Evolutionary conservation across 2,113 vertebrate species (phyloP).

Genomic region (Pogonocichla stellata): DNA sequence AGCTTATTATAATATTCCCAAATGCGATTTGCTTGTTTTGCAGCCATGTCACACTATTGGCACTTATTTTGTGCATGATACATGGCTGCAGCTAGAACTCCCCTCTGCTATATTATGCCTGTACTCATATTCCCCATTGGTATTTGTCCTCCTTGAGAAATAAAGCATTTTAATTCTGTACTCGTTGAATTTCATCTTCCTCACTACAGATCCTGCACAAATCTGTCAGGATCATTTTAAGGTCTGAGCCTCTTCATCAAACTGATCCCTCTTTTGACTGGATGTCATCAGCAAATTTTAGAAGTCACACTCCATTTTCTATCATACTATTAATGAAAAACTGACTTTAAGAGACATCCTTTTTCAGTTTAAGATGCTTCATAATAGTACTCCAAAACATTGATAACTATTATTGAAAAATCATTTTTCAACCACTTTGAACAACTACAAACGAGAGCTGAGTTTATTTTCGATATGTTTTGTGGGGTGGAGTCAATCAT

Average conservation of each 20-base stretch:
- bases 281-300: neutral
- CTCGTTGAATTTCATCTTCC: neutral
- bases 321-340: neutral
- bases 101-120: neutral
- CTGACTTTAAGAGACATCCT: fast-evolving
- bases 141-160: neutral
- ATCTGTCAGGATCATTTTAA: neutral
- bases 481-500: neutral
- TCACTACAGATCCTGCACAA: neutral
- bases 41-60: neutral
- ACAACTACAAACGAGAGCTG: neutral
- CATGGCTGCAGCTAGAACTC: neutral
- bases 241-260: neutral
- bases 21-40: neutral
- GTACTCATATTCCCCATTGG: neutral
- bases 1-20: neutral
- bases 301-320: neutral
- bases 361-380: neutral
- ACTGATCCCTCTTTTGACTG: neutral
- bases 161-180: neutral
- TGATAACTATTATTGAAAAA: neutral
- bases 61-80: neutral
- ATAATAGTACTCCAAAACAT: neutral
- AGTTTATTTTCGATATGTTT: neutral
- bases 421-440: neutral